Conservation (phyloP, 1,140 invertebrate species). For the Aphis gossypii region DNA sequence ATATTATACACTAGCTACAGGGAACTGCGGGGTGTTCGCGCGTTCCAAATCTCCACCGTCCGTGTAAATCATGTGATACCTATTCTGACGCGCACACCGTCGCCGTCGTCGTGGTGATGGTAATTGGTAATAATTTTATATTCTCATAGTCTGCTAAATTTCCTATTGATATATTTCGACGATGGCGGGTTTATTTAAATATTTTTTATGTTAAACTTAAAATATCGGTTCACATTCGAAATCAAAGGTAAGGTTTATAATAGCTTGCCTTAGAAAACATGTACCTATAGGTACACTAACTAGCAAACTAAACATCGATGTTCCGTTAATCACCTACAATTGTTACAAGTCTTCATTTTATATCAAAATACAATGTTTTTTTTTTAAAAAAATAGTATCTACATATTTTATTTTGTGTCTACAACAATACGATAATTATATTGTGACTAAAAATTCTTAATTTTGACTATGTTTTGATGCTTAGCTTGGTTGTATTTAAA, state of each 20-base stretch:
- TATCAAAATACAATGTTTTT: neutral
- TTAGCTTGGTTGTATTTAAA: too few relatives aligned
- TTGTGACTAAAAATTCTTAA: too few relatives aligned
- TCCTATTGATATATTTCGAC: neutral
- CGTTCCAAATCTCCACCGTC: constrained; percentile 27
- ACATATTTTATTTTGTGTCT: too few relatives aligned
- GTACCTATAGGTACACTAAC: neutral
- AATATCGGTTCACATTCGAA: neutral
- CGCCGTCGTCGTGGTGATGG: neutral
- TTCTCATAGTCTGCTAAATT: neutral
- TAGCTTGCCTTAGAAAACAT: neutral
- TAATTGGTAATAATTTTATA: neutral
- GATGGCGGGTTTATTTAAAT: neutral
- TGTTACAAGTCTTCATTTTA: neutral
- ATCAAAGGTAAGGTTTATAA: neutral
- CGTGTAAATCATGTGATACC: constrained; percentile 15
- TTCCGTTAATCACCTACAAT: neutral
- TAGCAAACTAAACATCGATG: neutral
- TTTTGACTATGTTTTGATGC: too few relatives aligned
- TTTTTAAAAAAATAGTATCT: neutral
- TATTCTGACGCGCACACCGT: neutral
- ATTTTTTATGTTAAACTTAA: neutral
- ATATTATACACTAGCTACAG: neutral
- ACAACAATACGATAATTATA: too few relatives aligned
- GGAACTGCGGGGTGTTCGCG: neutral